Evolutionary conservation across 2,888 invertebrate genomes (phyloP), one percentile per base, ranked within the genome.

Genomic region (Idaea aversata): DNA sequence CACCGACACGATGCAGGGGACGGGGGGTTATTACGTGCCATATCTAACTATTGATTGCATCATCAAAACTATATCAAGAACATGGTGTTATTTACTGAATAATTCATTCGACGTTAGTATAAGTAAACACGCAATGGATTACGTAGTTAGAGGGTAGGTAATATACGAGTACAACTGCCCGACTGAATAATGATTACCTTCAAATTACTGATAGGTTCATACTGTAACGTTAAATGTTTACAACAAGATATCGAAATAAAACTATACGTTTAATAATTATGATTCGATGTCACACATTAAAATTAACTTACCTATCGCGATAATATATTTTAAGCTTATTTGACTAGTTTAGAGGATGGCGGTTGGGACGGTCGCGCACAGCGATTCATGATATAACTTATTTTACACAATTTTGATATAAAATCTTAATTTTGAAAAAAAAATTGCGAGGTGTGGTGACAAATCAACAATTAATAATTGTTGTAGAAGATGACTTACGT

Each of bases 271-370:
- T 65, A 67, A 76, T 74, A 78, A 75, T 75, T 75, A 77, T 78
- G 77, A 70, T 71, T 74, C 73, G 74, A 75, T 80, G 77, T 79
- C 85, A 85, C 82, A 84, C 81, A 71, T 83, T 82, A 80, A 76
- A 67, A 76, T 67, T 81, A 74, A 76, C 80, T 84, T 85, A 85
- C 70, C 78, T 78, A 81, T 86, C 74, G 84, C 80, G 80, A 84
- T 86, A 84, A 77, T 76, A 79, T 84, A 83, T 70, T 81, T 80
- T 76, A 86, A 88, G 87, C 87, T 91, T 91, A 90, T 75, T 80
- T 77, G 85, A 91, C 92, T 93, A 93, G 92, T 93, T 92, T 93
- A 93, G 93, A 93, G 92, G 93, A 93, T 93, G 93, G 92, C 92
- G 90, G 87, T 87, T 83, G 86, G 93, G 93, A 93, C 93, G 93